phyloP scores from a whole-genome alignment of 2,888 invertebrate genomes.

The Tetragonisca angustula region DNA sequence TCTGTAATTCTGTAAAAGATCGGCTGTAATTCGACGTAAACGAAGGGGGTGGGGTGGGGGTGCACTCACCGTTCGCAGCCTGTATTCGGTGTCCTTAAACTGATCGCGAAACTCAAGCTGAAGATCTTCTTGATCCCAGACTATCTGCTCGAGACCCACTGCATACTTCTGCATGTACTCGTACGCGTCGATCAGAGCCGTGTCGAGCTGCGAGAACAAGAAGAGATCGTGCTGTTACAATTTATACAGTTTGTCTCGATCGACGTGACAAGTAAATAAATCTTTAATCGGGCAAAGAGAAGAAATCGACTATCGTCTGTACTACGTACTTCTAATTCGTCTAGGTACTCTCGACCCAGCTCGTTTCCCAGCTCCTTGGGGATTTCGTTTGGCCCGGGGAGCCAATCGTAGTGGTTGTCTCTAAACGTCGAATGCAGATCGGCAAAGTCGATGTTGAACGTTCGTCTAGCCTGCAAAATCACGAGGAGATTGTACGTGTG shows the following conservation, averaged over 20 bases:
- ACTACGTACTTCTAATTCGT: constrained; percentile 83
- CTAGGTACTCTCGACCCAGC: constrained; percentile 82
- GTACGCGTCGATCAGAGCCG: constrained; percentile 87
- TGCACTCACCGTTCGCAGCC: constrained; percentile 85
- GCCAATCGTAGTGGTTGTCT: constrained; percentile 84
- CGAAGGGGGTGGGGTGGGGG: background rate
- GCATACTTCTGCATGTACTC: constrained; percentile 89
- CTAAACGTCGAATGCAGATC: constrained; percentile 84
- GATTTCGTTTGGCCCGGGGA: constrained; percentile 84
- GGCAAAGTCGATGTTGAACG: constrained; percentile 83
- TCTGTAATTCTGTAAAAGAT: too few relatives aligned
- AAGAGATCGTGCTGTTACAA: too few relatives aligned
- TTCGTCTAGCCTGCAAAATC: constrained; percentile 84
- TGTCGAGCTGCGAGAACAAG: constrained; percentile 84
- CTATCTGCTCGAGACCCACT: constrained; percentile 89
- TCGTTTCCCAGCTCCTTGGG: constrained; percentile 85
- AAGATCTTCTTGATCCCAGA: constrained; percentile 86
- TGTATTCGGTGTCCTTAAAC: constrained; percentile 87
- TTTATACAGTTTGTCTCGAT: too few relatives aligned
- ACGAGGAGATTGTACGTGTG: constrained; percentile 19
- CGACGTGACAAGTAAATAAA: too few relatives aligned
- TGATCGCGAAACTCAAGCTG: constrained; percentile 84
- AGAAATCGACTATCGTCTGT: constrained; percentile 45
- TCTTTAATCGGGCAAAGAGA: too few relatives aligned
- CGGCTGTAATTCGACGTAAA: background rate